Percentiles rank a stretch among this genome's conserved stretches.
These are phyloP conservation scores for Tetragnatha versicolor DNA, from an alignment of 1,140 invertebrate species.

Conservation along the genomic window DNA sequence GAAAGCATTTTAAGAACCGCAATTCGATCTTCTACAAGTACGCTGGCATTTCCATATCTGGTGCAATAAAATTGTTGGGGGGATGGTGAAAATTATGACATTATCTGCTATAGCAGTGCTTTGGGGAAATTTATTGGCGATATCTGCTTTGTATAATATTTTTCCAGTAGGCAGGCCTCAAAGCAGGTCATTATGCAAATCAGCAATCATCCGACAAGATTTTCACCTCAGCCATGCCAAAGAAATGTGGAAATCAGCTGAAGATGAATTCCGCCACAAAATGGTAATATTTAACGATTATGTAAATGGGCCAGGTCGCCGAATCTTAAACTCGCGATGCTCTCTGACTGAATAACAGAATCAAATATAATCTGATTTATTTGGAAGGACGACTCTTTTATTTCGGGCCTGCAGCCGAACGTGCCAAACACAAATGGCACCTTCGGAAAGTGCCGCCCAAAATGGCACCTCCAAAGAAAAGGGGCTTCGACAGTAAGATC, in stretches of 20 bases:
- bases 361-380: conserved; percentile 44
- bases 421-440: not conserved
- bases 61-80: conserved; percentile 25
- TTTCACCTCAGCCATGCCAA: conserved; percentile 37
- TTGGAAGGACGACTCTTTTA: conserved; percentile 22
- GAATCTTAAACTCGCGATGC: conserved; percentile 30
- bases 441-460: not conserved
- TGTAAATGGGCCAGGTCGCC: conserved; percentile 19
- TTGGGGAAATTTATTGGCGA: conserved; percentile 44
- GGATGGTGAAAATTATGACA: conserved; percentile 42
- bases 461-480: not conserved
- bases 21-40: conserved; percentile 39
- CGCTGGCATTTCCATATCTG: conserved; percentile 32
- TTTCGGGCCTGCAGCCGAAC: conserved; percentile 7
- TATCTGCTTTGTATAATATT: conserved; percentile 46
- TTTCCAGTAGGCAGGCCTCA: conserved; percentile 32
- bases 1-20: conserved; percentile 22
- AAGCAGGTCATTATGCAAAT: conserved; percentile 42
- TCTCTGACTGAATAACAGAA: conserved; percentile 37
- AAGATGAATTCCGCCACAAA: conserved; percentile 38
- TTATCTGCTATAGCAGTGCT: conserved; percentile 40
- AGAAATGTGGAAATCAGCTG: conserved; percentile 33
- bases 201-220: conserved; percentile 43
- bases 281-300: conserved; percentile 47
- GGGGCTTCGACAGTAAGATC: not conserved